Base-by-base conservation (phyloP, 2,888 invertebrate genomes). In the Romanomermis culicivorax region DNA sequence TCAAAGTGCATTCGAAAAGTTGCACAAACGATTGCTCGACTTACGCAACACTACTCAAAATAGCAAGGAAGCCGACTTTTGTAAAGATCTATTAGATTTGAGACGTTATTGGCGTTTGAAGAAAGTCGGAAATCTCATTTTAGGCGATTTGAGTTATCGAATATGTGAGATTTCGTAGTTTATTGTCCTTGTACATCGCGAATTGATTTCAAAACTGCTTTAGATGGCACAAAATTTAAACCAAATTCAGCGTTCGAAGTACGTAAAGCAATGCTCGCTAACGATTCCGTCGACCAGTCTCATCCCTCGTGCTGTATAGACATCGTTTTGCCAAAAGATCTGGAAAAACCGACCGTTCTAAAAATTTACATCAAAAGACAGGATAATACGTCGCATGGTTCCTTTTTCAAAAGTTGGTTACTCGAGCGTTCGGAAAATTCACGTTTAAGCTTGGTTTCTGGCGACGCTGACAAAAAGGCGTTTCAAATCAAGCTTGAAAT, bases 191-290 rank as follows among this genome's bases (percentile, higher is more conserved):
- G 4, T 4, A 23, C 4, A 7, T 7, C 20, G 23, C 25, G 25
- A 51, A n/a, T 7, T 17, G 7, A 51, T 51, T 4, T 29, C 11
- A 29, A n/a, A n/a, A n/a, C n/a, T n/a, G 2, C 49, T 54, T 47
- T n/a, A 54, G 54, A 3, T 25, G 54, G 53, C 3, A 4, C 29
- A 4, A 51, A 42, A 29, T 54, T 26, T 47, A 3, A 29, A 29
- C 52, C 54, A 7, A 42, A 54, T 20, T 50, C 54, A 3, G 52
- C 54, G 3, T 54, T 54, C 30, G 54, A 54, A 52, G 54, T 54
- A 7, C 4, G 26, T 7, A 26, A 52, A 23, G n/a, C 17, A 7
- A n/a, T n/a, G n/a, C 7, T 36, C 3, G 24, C 48, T 43, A n/a
- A 4, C 23, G 24, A 17, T 2, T 3, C n/a, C 2, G 20, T 17